Base-by-base conservation (phyloP, 2,888 invertebrate genomes). In the Perithous albicinctus region DNA sequence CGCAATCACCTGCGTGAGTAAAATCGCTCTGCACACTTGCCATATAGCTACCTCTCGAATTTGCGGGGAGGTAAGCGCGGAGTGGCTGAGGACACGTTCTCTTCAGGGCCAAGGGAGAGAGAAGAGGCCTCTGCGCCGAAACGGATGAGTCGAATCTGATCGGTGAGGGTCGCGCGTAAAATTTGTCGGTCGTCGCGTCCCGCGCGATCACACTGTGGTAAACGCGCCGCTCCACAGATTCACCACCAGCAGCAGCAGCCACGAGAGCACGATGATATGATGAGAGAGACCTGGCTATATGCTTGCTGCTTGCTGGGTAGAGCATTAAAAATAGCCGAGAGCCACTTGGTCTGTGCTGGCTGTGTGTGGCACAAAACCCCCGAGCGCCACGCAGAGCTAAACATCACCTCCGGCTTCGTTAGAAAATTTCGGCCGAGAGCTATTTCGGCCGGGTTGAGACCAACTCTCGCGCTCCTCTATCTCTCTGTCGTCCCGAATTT, bases 241-340 rank as follows among this genome's bases (percentile, higher is more conserved):
- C n/a, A n/a, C n/a, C n/a, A n/a, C n/a, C n/a, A n/a, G 54, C 54
- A 23, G n/a, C 15, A 38, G 32, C 15, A 59, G 59, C 59, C 20
- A 12, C 38, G 26, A 32, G 32, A 35, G n/a, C n/a, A n/a, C n/a
- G n/a, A n/a, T n/a, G n/a, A n/a, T n/a, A n/a, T 54, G 51, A 74
- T 74, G 56, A 32, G 32, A n/a, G 56, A 32, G 32, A 56, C 32
- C 29, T 32, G 56, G 59, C 41, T 18, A n/a, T n/a, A n/a, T n/a
- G 20, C 63, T 18, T 32, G 32, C 18, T 18, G 32, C 35, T n/a
- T 20, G 32, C 80, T 75, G 75, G 80, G 75, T 80, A 76, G n/a
- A n/a, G 82, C 15, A 86, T 86, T 86, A 87, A 86, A 89, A 89
- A 89, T 89, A 89, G 87, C 86, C 85, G 83, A 87, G 85, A 89